Base-by-base conservation (phyloP, 2,113 vertebrate species). In the Pao palembangensis region DNA sequence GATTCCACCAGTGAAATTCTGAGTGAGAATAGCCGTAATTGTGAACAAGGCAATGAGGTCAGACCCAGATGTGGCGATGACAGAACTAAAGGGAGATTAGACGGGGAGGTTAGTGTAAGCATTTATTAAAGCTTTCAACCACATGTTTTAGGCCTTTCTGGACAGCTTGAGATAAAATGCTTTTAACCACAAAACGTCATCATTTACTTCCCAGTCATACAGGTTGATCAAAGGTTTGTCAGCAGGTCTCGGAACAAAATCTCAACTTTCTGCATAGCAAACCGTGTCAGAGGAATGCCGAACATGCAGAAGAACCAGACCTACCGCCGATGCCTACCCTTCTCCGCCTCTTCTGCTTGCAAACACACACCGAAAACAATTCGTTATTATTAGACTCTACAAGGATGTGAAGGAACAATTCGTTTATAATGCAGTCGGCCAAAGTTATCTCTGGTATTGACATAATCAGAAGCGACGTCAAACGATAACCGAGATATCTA, bases 21-120 rank as follows among this genome's bases (percentile, higher is more conserved):
- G 31, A 5, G 60, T 28, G 53, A 50, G 73, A 56, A 34, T 76
- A 53, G 82, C 62, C 70, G 55, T 50, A 69, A 90, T 85, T 89
- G 88, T 87, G 55, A 54, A 60, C 77, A 67, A 58, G 86, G 85
- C 89, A 83, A 85, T 92, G 80, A 88, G 87, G 88, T 92, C 89
- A 89, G 74, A 70, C 82, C 83, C 92, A 95, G 93, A 94, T 95
- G 88, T 79, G 81, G 86, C 69, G 81, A 81, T 87, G 91, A 91
- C 85, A 91, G 91, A 91, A 91, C 88, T 90, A 87, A 49, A 80
- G n/a, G n/a, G 90, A 76, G 85, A 81, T 75, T 85, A 89, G 84
- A 90, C 85, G 76, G 79, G 68, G 69, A 85, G 73, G 76, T 85
- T 81, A 80, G 69, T 81, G 64, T 31, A 73, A 56, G 66, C 48